These are phyloP conservation scores for Periophthalmus modestus DNA, from an alignment of 2,113 vertebrate species.

Conservation along the genomic window DNA sequence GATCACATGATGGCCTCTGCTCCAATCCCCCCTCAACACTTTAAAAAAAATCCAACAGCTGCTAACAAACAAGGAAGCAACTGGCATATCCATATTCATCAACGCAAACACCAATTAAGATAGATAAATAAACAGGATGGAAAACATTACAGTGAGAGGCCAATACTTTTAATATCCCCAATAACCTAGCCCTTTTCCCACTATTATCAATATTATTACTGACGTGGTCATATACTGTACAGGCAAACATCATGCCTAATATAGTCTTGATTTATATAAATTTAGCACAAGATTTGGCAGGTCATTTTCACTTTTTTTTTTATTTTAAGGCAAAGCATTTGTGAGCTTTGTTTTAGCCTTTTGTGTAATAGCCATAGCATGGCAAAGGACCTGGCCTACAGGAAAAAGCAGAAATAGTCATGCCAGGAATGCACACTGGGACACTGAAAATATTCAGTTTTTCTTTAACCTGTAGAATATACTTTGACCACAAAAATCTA, in stretches of 20 bases:
- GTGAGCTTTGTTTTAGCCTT: neutral
- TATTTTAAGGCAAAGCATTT: neutral
- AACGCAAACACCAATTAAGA: conserved; percentile 67
- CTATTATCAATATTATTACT: neutral
- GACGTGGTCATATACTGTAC: conserved; percentile 15
- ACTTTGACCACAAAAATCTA: neutral
- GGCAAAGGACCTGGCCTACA: too few relatives aligned
- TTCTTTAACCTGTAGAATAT: neutral
- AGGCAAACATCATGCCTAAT: conserved; percentile 7
- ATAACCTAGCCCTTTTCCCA: conserved; percentile 18
- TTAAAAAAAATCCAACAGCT: conserved; percentile 63
- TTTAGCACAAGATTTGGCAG: conserved; percentile 50
- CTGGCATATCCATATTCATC: conserved; percentile 81
- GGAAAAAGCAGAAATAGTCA: neutral
- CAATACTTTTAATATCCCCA: conserved; percentile 34
- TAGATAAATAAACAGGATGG: conserved; percentile 37
- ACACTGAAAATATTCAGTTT: neutral
- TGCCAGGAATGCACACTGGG: neutral
- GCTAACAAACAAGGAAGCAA: conserved; percentile 80
- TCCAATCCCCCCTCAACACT: conserved; percentile 72
- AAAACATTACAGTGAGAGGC: conserved; percentile 47
- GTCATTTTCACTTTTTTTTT: conserved; percentile 69
- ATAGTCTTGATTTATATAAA: neutral
- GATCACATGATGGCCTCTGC: conserved; percentile 81
- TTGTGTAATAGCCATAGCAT: neutral